These are phyloP conservation scores for Mnemiopsis leidyi DNA, from an alignment of 37 sponge, comb jelly and placozoan genomes.

Conservation along the genomic window DNA sequence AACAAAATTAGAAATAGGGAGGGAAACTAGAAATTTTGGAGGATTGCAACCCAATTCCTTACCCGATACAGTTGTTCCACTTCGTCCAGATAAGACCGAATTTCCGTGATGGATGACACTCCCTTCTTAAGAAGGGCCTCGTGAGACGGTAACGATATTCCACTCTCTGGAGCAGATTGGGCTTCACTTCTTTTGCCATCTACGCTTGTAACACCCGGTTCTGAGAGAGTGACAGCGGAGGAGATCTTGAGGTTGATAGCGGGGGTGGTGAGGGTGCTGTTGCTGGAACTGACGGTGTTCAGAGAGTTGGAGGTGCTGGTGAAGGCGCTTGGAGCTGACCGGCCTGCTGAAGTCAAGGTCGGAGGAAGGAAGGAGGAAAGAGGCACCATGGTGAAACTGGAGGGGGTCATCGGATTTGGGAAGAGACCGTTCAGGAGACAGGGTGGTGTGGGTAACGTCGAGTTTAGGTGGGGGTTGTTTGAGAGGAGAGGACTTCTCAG, in stretches of 20 bases:
- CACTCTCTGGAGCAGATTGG: no score
- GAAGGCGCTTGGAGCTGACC: neutral
- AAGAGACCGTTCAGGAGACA: neutral
- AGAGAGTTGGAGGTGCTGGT: slow-evolving; percentile 20
- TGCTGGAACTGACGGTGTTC: neutral
- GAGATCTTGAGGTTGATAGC: neutral
- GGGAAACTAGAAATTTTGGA: no score
- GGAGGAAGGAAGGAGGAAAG: neutral
- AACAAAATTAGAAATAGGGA: no score
- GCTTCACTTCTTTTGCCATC: neutral
- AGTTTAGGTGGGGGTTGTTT: neutral
- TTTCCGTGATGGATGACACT: slow-evolving; percentile 41
- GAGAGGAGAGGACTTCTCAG: slow-evolving; percentile 34
- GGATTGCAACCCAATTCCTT: no score
- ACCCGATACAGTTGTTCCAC: slow-evolving; percentile 48
- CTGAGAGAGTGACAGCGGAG: neutral
- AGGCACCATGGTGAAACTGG: slow-evolving; percentile 15
- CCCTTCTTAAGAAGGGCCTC: slow-evolving; percentile 24
- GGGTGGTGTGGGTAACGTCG: neutral
- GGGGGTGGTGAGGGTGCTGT: neutral
- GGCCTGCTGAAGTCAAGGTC: neutral
- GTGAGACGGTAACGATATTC: neutral
- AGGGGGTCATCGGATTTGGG: neutral
- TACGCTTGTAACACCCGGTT: neutral
- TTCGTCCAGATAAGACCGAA: slow-evolving; percentile 53